Conservation (phyloP, 1,140 invertebrate species). For the Periplaneta americana region DNA sequence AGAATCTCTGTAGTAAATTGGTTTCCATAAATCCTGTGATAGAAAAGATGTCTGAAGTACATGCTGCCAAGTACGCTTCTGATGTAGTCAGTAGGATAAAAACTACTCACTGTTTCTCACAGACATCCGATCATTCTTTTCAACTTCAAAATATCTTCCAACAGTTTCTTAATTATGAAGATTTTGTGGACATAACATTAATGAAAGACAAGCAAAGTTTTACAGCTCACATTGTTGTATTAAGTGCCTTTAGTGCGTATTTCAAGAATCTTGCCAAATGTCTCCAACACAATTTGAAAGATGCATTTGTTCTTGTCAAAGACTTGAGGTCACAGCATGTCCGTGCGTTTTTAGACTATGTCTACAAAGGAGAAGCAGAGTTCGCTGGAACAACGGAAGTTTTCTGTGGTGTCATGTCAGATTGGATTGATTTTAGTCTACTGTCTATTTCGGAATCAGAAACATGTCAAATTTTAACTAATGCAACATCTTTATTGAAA, state of each 20-base stretch:
- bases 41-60: neutral
- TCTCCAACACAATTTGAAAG: conserved; percentile 2
- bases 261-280: conserved; percentile 6
- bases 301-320: conserved; percentile 6
- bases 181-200: conserved; percentile 10
- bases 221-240: conserved; percentile 9
- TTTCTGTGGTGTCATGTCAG: conserved; percentile 6
- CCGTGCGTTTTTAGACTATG: conserved; percentile 10
- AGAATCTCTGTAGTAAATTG: conserved; percentile 3
- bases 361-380: conserved; percentile 12
- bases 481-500: neutral
- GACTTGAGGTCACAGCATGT: neutral
- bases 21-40: neutral
- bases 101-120: neutral
- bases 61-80: neutral
- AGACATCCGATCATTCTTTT: neutral
- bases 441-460: conserved; percentile 3
- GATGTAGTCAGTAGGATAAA: conserved; percentile 4
- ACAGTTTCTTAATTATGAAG: neutral
- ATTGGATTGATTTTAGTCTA: conserved; percentile 17
- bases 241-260: conserved; percentile 16
- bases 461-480: neutral
- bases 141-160: neutral
- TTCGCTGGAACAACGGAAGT: conserved; percentile 7
- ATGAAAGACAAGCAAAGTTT: neutral